A percentile compares a stretch with the other conserved stretches of the same genome.
These are phyloP conservation scores for Reticulitermes lucifugus DNA, from an alignment of 2,888 invertebrate genomes.

Conservation along the genomic window DNA sequence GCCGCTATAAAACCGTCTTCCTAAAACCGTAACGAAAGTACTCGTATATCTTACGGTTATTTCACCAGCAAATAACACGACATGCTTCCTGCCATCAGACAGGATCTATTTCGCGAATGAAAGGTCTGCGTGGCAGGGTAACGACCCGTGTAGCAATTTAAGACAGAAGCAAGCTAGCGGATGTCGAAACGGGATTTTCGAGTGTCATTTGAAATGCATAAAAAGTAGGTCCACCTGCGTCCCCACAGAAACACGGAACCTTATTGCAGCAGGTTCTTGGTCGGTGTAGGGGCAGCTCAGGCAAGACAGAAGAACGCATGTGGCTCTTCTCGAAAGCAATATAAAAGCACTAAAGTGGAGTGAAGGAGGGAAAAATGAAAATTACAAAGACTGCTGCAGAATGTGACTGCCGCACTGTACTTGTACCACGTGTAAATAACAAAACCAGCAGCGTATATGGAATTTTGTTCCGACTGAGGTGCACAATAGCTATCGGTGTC, in stretches of 20 bases:
- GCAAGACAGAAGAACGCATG: too few relatives aligned
- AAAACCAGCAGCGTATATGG: too few relatives aligned
- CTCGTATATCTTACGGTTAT: background rate
- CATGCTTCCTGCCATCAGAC: background rate
- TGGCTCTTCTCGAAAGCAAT: too few relatives aligned
- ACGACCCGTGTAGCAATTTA: background rate
- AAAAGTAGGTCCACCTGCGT: slow-evolving; percentile 27
- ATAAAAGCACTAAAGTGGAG: too few relatives aligned
- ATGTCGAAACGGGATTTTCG: background rate
- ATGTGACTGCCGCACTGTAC: too few relatives aligned
- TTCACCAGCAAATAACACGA: background rate
- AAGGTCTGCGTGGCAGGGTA: background rate
- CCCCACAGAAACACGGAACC: background rate
- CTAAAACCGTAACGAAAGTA: background rate
- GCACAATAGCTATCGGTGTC: too few relatives aligned
- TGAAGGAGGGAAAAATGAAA: too few relatives aligned
- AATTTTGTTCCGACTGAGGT: too few relatives aligned
- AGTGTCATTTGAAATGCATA: slow-evolving; percentile 27
- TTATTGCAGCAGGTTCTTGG: background rate
- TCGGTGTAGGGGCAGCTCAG: background rate
- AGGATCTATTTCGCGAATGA: background rate
- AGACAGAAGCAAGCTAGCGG: background rate
- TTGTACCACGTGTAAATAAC: too few relatives aligned
- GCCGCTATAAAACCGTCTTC: background rate
- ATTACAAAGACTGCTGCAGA: too few relatives aligned